A percentile compares a stretch with the other conserved stretches of the same genome.
Evolutionary conservation across 2,113 vertebrate genomes (phyloP).

Genomic region (Phainopepla nitens): DNA sequence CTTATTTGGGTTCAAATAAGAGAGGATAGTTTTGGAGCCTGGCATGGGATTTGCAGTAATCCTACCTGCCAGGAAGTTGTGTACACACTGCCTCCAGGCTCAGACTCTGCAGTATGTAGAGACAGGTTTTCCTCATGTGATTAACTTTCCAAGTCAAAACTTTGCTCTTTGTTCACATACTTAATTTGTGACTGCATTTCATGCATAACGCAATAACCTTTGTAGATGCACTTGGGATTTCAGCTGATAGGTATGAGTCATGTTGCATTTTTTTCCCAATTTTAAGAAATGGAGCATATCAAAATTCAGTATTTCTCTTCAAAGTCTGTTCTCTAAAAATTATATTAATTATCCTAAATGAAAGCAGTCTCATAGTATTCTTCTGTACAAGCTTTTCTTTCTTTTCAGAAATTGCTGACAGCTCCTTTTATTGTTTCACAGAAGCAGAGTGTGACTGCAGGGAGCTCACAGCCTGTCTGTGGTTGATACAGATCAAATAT

Average conservation of each 20-base stretch:
- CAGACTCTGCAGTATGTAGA: neutral
- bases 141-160: neutral
- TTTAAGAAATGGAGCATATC: neutral
- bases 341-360: conserved; percentile 3
- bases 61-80: neutral
- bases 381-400: neutral
- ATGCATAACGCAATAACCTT: neutral
- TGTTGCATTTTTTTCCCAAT: neutral
- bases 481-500: conserved; percentile 18
- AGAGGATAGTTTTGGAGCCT: neutral
- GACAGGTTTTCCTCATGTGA: neutral
- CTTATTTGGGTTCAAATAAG: neutral
- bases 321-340: neutral
- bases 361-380: neutral
- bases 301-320: neutral
- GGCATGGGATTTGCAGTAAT: neutral
- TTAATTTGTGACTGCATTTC: neutral
- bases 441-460: neutral
- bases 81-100: neutral
- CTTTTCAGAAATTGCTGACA: conserved; percentile 25
- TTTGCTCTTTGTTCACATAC: neutral
- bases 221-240: neutral
- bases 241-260: neutral
- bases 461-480: conserved; percentile 19
- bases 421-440: neutral